phyloP scores from a whole-genome alignment of 2,888 invertebrate species.

The Adelognathus sp. region DNA sequence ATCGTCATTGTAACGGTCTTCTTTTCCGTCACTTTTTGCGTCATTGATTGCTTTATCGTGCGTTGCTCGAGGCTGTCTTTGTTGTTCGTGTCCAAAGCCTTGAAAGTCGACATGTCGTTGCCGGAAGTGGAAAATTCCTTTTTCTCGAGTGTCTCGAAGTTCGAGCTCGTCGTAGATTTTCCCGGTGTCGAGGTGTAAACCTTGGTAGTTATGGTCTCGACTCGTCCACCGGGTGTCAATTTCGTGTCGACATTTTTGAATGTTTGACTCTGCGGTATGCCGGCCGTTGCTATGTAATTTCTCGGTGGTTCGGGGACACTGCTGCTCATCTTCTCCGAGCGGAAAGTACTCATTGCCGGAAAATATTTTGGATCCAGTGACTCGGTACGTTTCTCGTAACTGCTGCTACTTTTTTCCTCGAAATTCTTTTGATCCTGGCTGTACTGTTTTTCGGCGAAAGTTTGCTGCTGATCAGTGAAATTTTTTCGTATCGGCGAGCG shows the following conservation, averaged over 20 bases:
- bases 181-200: constrained; percentile 84
- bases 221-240: constrained; percentile 83
- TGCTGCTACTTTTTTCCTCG: constrained; percentile 20
- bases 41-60: constrained; percentile 87
- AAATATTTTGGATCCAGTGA: constrained; percentile 60
- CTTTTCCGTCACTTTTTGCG: constrained; percentile 86
- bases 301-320: constrained; percentile 50
- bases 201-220: constrained; percentile 84
- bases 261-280: constrained; percentile 67
- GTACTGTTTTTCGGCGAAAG: neutral
- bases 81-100: constrained; percentile 75
- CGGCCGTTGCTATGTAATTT: constrained; percentile 49
- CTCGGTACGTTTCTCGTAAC: constrained; percentile 61
- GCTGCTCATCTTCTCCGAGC: constrained; percentile 63
- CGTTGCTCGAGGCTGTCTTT: constrained; percentile 85
- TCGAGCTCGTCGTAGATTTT: constrained; percentile 82
- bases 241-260: constrained; percentile 81
- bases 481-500: constrained; percentile 46
- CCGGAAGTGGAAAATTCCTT: constrained; percentile 82
- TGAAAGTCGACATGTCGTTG: constrained; percentile 80
- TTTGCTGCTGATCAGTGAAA: constrained; percentile 22
- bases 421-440: constrained; percentile 40
- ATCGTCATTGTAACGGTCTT: constrained; percentile 87
- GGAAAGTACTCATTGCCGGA: constrained; percentile 72
- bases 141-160: constrained; percentile 83